These are phyloP conservation scores for Epinephelus malabaricus DNA, from an alignment of 2,797 vertebrate species.

Conservation along the genomic window DNA sequence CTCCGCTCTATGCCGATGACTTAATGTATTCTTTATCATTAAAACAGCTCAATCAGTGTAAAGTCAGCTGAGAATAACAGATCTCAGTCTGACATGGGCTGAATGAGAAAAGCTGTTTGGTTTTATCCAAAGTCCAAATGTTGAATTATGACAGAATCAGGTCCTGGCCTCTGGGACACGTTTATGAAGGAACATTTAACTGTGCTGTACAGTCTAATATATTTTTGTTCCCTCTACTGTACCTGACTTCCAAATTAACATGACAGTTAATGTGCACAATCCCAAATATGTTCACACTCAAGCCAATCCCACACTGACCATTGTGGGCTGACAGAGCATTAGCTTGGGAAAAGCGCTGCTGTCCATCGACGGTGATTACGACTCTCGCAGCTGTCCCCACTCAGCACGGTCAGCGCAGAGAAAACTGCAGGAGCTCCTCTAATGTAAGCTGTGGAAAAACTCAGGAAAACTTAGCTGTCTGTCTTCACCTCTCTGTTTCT, in stretches of 20 bases:
- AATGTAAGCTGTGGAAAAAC: constrained; percentile 30
- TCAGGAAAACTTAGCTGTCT: constrained; percentile 44
- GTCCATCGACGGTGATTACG: constrained; percentile 52
- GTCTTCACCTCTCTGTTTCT: constrained; percentile 45
- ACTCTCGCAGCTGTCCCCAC: constrained; percentile 73
- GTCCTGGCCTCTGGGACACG: constrained; percentile 1
- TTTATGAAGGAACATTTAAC: background rate
- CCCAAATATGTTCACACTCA: constrained; percentile 4
- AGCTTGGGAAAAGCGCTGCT: constrained; percentile 32
- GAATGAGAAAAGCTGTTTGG: background rate
- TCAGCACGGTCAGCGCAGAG: constrained; percentile 56
- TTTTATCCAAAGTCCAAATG: constrained; percentile 17
- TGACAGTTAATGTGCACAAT: background rate
- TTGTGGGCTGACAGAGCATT: constrained; percentile 24
- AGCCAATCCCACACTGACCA: constrained; percentile 31
- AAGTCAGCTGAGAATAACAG: constrained; percentile 9
- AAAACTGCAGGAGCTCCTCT: constrained; percentile 32
- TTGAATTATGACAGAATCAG: constrained; percentile 9
- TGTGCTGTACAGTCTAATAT: background rate
- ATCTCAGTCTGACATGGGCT: background rate
- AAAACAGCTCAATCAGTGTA: constrained; percentile 16
- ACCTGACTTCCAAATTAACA: background rate
- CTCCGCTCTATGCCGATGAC: constrained; percentile 2
- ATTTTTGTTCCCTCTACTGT: background rate
- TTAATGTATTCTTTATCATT: constrained; percentile 8